These are phyloP conservation scores for Zophobas morio DNA, from an alignment of 1,140 invertebrate genomes.

Conservation along the genomic window DNA sequence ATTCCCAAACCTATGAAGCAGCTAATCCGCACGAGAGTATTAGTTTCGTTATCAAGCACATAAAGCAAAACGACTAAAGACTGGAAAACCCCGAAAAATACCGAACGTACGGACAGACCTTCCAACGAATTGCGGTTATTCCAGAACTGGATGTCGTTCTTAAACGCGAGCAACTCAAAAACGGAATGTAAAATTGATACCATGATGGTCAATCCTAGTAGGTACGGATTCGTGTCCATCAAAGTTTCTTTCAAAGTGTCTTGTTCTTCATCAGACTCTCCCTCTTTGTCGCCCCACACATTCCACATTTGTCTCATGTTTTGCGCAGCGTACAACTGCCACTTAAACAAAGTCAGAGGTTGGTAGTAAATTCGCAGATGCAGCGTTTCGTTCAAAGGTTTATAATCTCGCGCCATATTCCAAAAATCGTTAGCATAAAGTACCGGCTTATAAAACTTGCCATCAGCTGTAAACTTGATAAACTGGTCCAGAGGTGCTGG, in stretches of 20 bases:
- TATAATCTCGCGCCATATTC: constrained; percentile 97
- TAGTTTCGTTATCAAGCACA: constrained; percentile 98
- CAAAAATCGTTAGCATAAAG: constrained; percentile 99
- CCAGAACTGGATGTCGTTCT: constrained; percentile 99
- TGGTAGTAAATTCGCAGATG: constrained; percentile 89
- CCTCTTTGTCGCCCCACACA: constrained; percentile 74
- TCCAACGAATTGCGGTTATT: constrained; percentile 97
- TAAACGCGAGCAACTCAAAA: constrained; percentile 99
- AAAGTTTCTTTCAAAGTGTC: constrained; percentile 98
- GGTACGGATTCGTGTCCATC: constrained; percentile 96
- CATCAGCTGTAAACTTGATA: constrained; percentile 89
- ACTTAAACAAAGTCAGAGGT: constrained; percentile 95
- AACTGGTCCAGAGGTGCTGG: constrained; percentile 94
- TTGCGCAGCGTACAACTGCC: constrained; percentile 98
- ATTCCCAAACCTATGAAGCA: constrained; percentile 96
- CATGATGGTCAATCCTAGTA: constrained; percentile 91
- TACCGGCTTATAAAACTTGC: constrained; percentile 92
- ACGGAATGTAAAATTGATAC: constrained; percentile 97
- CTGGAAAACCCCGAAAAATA: constrained; percentile 99
- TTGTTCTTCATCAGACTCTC: constrained; percentile 92
- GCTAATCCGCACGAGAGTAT: constrained; percentile 93
- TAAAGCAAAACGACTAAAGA: constrained; percentile 95
- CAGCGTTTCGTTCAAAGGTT: constrained; percentile 91
- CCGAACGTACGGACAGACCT: constrained; percentile 96
- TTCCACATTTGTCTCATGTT: constrained; percentile 86